Conservation (phyloP, 2,113 vertebrate genomes). For the Nothocercus nigrocapillus region DNA sequence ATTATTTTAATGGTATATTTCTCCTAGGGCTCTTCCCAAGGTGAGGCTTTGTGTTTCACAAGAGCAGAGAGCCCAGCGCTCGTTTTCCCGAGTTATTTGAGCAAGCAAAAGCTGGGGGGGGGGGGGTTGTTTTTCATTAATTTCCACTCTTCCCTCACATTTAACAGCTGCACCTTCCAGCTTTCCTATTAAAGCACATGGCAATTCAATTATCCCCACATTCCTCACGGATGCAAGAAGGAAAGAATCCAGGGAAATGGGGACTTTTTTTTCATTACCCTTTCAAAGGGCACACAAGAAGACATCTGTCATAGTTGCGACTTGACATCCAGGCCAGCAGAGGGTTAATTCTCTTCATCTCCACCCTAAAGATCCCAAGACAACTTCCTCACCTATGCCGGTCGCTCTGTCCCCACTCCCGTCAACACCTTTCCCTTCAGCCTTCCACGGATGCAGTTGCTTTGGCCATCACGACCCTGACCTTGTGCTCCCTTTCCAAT, state of each 20-base stretch:
- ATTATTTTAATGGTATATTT: no score
- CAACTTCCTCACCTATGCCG: not conserved
- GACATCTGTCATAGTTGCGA: accelerated
- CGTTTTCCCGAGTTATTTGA: not conserved
- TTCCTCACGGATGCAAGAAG: not conserved
- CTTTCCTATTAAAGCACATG: not conserved
- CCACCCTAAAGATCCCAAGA: not conserved
- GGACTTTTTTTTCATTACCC: not conserved
- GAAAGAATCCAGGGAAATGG: not conserved
- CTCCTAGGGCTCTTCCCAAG: not conserved
- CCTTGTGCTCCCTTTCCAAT: not conserved
- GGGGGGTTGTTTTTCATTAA: not conserved
- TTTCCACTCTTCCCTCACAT: not conserved
- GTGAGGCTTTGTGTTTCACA: not conserved
- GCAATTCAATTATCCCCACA: accelerated
- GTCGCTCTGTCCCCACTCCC: not conserved
- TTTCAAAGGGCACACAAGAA: not conserved
- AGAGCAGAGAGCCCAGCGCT: not conserved
- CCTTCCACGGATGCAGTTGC: not conserved
- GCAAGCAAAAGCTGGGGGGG: not conserved
- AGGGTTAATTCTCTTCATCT: not conserved
- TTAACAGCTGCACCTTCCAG: not conserved
- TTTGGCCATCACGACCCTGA: not conserved
- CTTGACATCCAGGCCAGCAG: not conserved
- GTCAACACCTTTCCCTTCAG: not conserved